These are phyloP conservation scores for Ciona savignyi DNA, from an alignment of 23 tunicate species.

Conservation along the genomic window DNA sequence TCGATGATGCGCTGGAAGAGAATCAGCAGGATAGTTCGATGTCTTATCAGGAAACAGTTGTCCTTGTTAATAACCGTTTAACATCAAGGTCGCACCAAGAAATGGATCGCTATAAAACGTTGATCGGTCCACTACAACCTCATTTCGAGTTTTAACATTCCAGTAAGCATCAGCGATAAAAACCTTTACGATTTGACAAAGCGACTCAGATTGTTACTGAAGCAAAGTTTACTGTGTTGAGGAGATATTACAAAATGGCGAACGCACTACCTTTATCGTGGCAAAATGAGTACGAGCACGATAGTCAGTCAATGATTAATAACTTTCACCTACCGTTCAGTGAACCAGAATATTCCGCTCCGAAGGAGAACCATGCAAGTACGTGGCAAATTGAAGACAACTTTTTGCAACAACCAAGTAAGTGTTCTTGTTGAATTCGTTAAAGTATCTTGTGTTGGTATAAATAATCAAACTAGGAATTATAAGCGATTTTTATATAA, in stretches of 20 bases:
- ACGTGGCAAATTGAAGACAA: not conserved
- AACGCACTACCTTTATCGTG: not conserved
- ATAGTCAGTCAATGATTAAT: not conserved
- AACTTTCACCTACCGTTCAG: not conserved
- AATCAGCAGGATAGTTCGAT: not conserved
- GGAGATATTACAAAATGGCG: not conserved
- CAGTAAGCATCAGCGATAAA: not conserved
- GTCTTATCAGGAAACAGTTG: slow-evolving; percentile 21
- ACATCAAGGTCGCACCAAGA: not conserved
- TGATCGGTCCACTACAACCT: not conserved
- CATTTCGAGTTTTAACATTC: not conserved
- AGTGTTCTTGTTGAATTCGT: not conserved
- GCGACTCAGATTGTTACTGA: too few relatives aligned
- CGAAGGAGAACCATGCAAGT: not conserved
- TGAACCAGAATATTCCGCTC: not conserved
- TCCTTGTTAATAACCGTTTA: slow-evolving; percentile 11
- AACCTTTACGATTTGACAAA: too few relatives aligned
- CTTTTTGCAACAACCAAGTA: not conserved
- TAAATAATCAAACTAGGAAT: too few relatives aligned
- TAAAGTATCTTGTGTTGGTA: too few relatives aligned
- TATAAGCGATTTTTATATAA: too few relatives aligned
- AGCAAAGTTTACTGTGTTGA: too few relatives aligned
- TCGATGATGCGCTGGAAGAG: not conserved
- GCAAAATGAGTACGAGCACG: not conserved
- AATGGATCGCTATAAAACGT: not conserved